A percentile compares a stretch with the other conserved stretches of the same genome.
Conservation (phyloP, 2,888 invertebrate genomes). For the Megaustenia siamemsis region DNA sequence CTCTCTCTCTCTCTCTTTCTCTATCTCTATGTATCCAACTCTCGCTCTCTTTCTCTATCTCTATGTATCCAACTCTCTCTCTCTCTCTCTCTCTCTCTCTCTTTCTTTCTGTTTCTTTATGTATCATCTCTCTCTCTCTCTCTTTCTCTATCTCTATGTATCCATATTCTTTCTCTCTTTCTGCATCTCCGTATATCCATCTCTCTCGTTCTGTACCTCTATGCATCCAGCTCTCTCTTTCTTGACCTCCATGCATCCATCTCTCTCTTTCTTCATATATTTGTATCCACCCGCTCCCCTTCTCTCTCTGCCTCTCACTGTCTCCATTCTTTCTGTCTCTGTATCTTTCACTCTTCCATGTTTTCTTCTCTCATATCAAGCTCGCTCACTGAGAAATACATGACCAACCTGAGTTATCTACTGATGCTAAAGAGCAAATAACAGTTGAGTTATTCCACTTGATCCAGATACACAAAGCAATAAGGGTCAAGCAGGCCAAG, state of each 20-base stretch:
- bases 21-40: too few relatives aligned
- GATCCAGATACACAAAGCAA: too few relatives aligned
- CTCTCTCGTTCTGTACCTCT: background rate
- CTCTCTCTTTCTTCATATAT: background rate
- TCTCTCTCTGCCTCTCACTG: background rate
- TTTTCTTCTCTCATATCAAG: too few relatives aligned
- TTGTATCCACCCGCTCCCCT: background rate
- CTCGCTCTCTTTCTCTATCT: too few relatives aligned
- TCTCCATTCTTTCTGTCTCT: background rate
- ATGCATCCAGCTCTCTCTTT: background rate
- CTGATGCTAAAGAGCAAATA: too few relatives aligned
- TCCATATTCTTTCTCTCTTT: too few relatives aligned
- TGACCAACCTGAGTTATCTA: too few relatives aligned
- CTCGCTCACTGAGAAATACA: too few relatives aligned
- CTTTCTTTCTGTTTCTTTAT: background rate
- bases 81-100: background rate
- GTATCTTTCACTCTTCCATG: too few relatives aligned
- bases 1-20: conserved; percentile 10
- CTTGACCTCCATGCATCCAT: background rate
- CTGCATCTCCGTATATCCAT: background rate
- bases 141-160: background rate
- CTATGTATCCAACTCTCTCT: too few relatives aligned
- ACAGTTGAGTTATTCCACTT: too few relatives aligned
- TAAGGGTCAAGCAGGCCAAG: too few relatives aligned
- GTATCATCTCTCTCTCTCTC: background rate